These are phyloP conservation scores for Resseliella maxima DNA, from an alignment of 2,888 invertebrate genomes.

Conservation along the genomic window DNA sequence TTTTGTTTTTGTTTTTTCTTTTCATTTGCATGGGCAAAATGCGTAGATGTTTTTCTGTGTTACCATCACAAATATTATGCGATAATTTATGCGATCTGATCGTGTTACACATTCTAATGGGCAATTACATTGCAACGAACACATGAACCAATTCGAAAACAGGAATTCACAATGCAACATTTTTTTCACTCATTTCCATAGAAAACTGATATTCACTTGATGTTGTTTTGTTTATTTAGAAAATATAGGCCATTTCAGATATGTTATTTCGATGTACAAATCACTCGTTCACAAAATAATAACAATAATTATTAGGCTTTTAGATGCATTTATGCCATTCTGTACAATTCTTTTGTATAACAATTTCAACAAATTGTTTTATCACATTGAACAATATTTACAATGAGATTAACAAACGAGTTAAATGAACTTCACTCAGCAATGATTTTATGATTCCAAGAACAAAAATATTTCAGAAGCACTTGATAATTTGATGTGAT, in stretches of 20 bases:
- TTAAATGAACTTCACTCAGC: too few relatives aligned
- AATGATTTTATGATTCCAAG: too few relatives aligned
- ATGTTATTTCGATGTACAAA: neutral
- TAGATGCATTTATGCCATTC: neutral
- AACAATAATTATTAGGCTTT: neutral
- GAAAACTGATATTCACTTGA: neutral
- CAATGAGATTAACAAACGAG: too few relatives aligned
- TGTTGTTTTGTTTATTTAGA: neutral
- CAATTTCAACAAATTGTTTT: too few relatives aligned
- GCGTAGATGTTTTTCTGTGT: constrained; percentile 16
- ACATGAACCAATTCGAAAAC: constrained; percentile 34
- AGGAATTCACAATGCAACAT: neutral
- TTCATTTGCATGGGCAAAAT: neutral
- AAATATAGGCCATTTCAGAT: constrained; percentile 5
- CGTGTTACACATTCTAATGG: constrained; percentile 54
- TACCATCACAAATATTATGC: constrained; percentile 1
- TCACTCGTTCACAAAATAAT: neutral
- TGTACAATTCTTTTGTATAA: too few relatives aligned
- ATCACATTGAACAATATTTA: too few relatives aligned
- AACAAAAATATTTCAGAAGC: too few relatives aligned
- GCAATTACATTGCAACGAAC: constrained; percentile 8
- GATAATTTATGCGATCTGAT: constrained; percentile 43
- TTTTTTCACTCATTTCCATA: neutral
- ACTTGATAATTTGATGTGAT: neutral
- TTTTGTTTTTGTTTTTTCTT: neutral